phyloP scores from a whole-genome alignment of 2,888 invertebrate genomes.

The Germaria angustata region DNA sequence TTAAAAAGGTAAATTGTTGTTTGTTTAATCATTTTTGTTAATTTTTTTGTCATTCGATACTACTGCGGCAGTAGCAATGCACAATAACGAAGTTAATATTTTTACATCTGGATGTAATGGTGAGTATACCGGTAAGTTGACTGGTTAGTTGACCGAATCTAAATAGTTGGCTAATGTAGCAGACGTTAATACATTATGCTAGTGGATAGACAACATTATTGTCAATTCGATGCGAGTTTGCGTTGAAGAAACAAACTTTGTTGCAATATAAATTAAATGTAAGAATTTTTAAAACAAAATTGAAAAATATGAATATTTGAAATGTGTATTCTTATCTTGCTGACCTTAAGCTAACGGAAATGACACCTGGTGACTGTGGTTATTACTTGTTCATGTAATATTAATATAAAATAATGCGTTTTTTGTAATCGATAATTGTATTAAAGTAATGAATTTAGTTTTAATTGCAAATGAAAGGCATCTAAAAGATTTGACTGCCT shows the following conservation, averaged over 20 bases:
- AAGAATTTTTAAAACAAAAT: conserved; percentile 23
- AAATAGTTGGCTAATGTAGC: background rate
- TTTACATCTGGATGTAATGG: background rate
- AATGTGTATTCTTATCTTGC: conserved; percentile 11
- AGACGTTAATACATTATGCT: conserved; percentile 5
- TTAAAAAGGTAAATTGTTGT: conserved; percentile 5
- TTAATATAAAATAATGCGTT: conserved; percentile 1
- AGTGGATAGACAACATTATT: background rate
- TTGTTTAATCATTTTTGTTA: conserved; percentile 8
- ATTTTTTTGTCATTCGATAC: conserved; percentile 5
- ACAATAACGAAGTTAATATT: conserved; percentile 5
- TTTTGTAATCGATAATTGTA: conserved; percentile 16
- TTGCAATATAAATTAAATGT: conserved; percentile 23
- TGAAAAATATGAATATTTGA: background rate
- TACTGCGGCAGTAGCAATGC: conserved; percentile 7
- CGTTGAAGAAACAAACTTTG: background rate
- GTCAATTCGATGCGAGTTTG: background rate
- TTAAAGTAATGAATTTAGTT: background rate
- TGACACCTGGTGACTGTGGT: conserved; percentile 48
- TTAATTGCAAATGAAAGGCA: background rate
- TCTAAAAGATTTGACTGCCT: background rate
- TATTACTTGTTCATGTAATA: background rate
- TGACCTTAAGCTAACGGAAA: conserved; percentile 45
- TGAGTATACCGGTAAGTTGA: background rate
- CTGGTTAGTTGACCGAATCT: background rate